These are phyloP conservation scores for Lacanobia oleracea DNA, from an alignment of 2,888 invertebrate species.

Conservation along the genomic window DNA sequence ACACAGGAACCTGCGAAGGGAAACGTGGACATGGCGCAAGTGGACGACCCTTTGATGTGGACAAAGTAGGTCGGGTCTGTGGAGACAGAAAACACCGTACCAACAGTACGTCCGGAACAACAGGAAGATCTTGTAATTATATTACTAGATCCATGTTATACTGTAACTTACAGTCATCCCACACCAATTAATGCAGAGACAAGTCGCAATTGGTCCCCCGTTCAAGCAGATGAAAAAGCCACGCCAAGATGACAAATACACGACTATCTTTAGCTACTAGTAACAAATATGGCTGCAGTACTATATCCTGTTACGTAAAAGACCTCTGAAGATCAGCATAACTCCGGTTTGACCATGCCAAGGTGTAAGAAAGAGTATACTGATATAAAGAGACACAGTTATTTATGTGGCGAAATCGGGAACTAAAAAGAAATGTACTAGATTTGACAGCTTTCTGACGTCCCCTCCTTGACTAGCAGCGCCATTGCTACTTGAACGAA, in stretches of 20 bases:
- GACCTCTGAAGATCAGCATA: conserved; percentile 37
- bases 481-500: neutral
- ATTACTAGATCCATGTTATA: conserved; percentile 5
- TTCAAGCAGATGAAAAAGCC: neutral
- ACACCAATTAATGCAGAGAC: conserved; percentile 24
- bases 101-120: neutral
- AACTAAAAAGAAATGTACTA: conserved; percentile 13
- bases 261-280: conserved; percentile 1
- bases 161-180: neutral
- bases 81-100: neutral
- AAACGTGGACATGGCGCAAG: conserved; percentile 55
- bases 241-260: neutral
- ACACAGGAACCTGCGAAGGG: conserved; percentile 76
- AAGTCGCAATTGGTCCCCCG: conserved; percentile 1
- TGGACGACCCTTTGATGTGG: conserved; percentile 31
- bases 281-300: neutral
- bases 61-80: conserved; percentile 24
- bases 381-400: neutral
- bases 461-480: neutral
- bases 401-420: conserved; percentile 1
- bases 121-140: conserved; percentile 10
- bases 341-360: conserved; percentile 57
- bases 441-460: conserved; percentile 5
- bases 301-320: conserved; percentile 11
- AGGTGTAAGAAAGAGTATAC: conserved; percentile 26